Evolutionary conservation across 2,797 vertebrate genomes (phyloP), one percentile per base, ranked within the genome.

Genomic region (Ciconia nigra): DNA sequence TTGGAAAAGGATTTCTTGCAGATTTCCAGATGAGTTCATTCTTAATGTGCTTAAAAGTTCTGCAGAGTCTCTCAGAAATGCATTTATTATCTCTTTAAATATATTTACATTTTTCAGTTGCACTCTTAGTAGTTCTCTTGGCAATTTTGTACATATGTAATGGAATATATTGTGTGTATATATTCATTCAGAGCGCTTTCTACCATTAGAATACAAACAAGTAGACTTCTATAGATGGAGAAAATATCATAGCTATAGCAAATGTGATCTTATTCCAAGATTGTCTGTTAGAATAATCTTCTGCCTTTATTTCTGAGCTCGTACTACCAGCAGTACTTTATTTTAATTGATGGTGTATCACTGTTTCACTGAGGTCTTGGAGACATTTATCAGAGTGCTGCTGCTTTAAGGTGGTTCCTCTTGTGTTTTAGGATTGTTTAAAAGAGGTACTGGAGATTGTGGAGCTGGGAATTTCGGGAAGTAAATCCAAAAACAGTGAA

Each of bases 391-490:
- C 2, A 0, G 33, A 69, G 18, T 31, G 29, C 24, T 91, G n/a
- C 33, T 58, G 33, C 39, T 85, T 91, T 92, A 93, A 52, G 13
- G 28, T 88, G 31, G 33, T 39, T 82, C 41, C 80, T 84, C 73
- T 59, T 93, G 77, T 86, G 42, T 77, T 97, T 67, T 97, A 99
- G 99, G 99, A 99, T 78, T 99, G 99, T 91, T 98, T 99, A 79
- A 98, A 98, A 61, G 99, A 99, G 97, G 98, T 99, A 37, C 95
- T 99, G 81, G 99, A 99, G 96, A 99, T 99, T n/a, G 99, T 99
- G 81, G 99, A 99, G 97, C 97, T 99, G 86, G 99, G 99, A 35
- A 99, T 99, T 97, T 99, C 99, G 0, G 99, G 99, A 93, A 99
- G 98, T 94, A 99, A 99, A 91, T 99, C 99, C 65, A 98, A 98